Conservation (phyloP, 92 coral and sea anemone species). For the Parazoanthus atlanticus region DNA sequence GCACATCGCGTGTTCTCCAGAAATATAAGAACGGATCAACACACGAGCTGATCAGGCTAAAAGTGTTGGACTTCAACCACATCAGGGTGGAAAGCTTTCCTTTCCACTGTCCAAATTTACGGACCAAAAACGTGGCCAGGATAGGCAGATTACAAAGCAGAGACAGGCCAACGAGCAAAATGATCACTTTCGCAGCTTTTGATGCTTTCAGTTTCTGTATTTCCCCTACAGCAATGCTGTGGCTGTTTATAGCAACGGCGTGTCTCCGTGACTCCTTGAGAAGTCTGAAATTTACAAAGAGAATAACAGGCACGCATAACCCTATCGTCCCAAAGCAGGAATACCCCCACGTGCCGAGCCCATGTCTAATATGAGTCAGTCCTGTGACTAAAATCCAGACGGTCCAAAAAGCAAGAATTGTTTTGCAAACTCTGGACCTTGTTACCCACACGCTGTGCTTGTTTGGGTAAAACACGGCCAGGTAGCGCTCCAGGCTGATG, state of each 20-base stretch:
- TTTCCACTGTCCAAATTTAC: slow-evolving; percentile 46
- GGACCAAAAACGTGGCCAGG: slow-evolving; percentile 41
- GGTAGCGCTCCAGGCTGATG: slow-evolving; percentile 50
- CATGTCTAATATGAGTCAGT: slow-evolving; percentile 48
- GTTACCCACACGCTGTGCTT: slow-evolving; percentile 42
- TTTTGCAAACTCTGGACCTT: slow-evolving; percentile 17
- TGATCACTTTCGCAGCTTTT: slow-evolving; percentile 44
- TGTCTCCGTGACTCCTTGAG: slow-evolving; percentile 54
- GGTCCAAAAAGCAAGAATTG: slow-evolving; percentile 42
- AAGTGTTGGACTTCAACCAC: slow-evolving; percentile 55
- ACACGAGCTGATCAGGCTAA: slow-evolving; percentile 37
- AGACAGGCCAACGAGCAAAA: slow-evolving; percentile 37
- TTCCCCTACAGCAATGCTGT: not conserved
- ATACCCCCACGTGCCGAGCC: slow-evolving; percentile 53
- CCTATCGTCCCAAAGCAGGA: slow-evolving; percentile 50
- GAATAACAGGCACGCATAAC: slow-evolving; percentile 35
- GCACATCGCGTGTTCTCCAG: slow-evolving; percentile 54
- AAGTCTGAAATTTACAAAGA: slow-evolving; percentile 39
- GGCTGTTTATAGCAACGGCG: slow-evolving; percentile 17
- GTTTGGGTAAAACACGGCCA: slow-evolving; percentile 55
- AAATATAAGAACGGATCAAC: slow-evolving; percentile 54
- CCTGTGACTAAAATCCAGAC: slow-evolving; percentile 48
- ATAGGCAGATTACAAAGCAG: slow-evolving; percentile 57
- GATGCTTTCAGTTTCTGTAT: slow-evolving; percentile 28
- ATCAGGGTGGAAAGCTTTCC: slow-evolving; percentile 45